A percentile compares a stretch with the other conserved stretches of the same genome.
These are phyloP conservation scores for Excalfactoria chinensis DNA, from an alignment of 2,113 vertebrate species.

Conservation along the genomic window DNA sequence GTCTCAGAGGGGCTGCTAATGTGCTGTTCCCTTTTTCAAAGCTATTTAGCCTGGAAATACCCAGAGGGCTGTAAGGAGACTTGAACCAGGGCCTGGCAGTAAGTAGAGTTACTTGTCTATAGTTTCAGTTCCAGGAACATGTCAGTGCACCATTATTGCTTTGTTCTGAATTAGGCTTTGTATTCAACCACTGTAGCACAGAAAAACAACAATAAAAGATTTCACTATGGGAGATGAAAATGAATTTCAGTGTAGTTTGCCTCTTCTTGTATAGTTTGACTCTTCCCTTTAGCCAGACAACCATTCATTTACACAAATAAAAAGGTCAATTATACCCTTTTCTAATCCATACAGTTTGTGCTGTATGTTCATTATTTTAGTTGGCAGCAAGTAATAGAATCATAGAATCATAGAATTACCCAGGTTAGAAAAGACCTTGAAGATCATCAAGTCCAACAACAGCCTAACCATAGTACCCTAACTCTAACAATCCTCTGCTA, in stretches of 20 bases:
- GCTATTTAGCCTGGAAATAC: conserved; percentile 20
- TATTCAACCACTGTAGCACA: neutral
- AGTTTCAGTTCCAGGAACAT: neutral
- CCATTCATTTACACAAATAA: conserved; percentile 34
- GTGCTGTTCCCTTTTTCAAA: conserved; percentile 33
- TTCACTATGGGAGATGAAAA: conserved; percentile 44
- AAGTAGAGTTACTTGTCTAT: neutral
- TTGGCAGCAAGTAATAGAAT: conserved; percentile 22
- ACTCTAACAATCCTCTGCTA: no score
- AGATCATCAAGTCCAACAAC: no score
- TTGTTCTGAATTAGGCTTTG: conserved; percentile 27
- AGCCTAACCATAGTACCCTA: no score
- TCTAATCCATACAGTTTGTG: conserved; percentile 34
- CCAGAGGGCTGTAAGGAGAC: neutral
- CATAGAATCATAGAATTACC: no score
- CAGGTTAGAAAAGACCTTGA: no score
- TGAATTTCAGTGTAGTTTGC: conserved; percentile 15
- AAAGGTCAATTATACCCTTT: conserved; percentile 32
- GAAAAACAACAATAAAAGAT: conserved; percentile 42
- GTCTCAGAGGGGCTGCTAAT: conserved; percentile 50
- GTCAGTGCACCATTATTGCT: neutral
- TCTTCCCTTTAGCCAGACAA: conserved; percentile 36
- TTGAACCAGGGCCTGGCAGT: neutral
- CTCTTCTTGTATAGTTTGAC: conserved; percentile 2
- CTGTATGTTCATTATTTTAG: conserved; percentile 73